Evolutionary conservation across 92 coral and sea anemone genomes (phyloP), one percentile per base, ranked within the genome.

Genomic region (Pocillopora meandrina): DNA sequence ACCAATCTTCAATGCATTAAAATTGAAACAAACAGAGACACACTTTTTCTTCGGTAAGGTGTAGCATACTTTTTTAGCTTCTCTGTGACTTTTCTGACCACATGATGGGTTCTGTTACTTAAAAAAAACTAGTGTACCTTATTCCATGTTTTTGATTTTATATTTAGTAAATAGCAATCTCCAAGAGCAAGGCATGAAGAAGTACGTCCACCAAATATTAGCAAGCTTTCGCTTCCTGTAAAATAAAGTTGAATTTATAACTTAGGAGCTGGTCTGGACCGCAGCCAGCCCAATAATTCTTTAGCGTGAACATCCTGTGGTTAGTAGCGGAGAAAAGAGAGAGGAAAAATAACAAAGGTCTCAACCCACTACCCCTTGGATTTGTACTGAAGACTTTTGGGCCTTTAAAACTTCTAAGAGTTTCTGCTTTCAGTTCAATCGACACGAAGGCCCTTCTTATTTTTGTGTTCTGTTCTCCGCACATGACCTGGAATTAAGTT

Each of bases 121-220:
- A 21, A 10, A 6, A 2, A 56, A 78, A 49, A 9, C 16, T 17
- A 13, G 73, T 42, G 15, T 81, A 94, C 98, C 95, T 90, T 87
- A 16, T n/a, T 73, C 98, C 98, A 94, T 21, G 85, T 92, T 69
- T 12, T 81, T n/a, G 89, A 63, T 76, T 81, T 71, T 16, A 76
- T 33, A 36, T 92, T 87, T 5, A 94, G 81, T 31, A 88, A 58
- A 65, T 87, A 90, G 71, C 98, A 92, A 81, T 94, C 98, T 20
- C 87, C 80, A 9, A 94, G 83, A 36, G 98, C 95, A 57, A 80
- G 61, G 42, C 71, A 76, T 12, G 87, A 55, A 17, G 88, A 64
- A 20, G 95, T 81, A 16, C 94, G 85, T 31, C 98, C 98, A 8
- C 98, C 98, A 88, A 92, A 87, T 21, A 94, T 85, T 5, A 94